phyloP scores from a whole-genome alignment of 2,797 vertebrate species.

The Varecia variegata region DNA sequence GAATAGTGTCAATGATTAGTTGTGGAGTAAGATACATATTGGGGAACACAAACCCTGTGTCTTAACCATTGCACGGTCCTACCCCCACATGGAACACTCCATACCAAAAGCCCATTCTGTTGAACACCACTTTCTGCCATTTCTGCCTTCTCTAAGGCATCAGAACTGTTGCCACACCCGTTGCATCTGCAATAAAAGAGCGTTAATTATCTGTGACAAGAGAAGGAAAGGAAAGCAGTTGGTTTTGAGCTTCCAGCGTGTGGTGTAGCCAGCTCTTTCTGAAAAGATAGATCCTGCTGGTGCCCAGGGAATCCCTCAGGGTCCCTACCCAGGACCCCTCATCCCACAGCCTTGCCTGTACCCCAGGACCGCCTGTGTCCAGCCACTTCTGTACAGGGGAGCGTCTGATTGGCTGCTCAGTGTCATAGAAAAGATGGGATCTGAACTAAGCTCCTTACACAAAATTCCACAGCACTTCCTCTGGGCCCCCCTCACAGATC shows the following conservation, averaged over 20 bases:
- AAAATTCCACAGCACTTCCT: background rate
- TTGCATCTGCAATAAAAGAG: background rate
- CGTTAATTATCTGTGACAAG: background rate
- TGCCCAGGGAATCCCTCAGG: background rate
- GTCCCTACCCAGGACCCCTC: background rate
- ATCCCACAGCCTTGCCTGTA: background rate
- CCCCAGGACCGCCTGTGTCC: background rate
- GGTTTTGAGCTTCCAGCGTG: background rate
- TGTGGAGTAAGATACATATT: too few species aligned
- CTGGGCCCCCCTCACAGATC: background rate
- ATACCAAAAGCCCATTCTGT: background rate
- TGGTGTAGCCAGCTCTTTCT: background rate
- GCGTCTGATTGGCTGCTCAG: background rate
- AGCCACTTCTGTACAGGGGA: background rate
- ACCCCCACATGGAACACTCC: fast-evolving
- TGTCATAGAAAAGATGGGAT: background rate
- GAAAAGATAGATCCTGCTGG: background rate
- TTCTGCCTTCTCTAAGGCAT: background rate
- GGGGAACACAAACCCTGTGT: background rate
- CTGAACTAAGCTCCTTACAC: background rate
- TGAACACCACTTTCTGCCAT: background rate
- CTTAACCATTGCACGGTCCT: background rate
- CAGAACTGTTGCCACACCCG: background rate
- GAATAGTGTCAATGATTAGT: background rate
- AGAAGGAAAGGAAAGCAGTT: background rate